Conservation (phyloP, 2,113 vertebrate genomes). For the Rhagologus leucostigma region DNA sequence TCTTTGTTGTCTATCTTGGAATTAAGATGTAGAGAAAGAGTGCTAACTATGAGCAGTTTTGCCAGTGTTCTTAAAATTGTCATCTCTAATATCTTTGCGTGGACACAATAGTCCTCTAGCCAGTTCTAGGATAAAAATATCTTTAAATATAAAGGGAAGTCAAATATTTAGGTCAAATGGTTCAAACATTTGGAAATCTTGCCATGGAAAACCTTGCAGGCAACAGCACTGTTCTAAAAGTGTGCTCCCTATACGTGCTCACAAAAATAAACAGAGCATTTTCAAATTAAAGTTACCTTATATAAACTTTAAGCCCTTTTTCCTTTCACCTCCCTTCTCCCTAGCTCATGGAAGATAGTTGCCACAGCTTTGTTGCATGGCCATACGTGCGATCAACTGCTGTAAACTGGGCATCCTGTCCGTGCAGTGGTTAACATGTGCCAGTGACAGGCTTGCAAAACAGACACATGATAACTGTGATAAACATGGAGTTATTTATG, state of each 20-base stretch:
- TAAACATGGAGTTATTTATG: conserved; percentile 63
- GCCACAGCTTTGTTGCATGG: neutral
- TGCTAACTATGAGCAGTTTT: neutral
- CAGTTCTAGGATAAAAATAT: neutral
- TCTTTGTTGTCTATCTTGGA: neutral
- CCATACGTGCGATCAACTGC: neutral
- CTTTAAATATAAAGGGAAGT: neutral
- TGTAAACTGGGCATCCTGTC: neutral
- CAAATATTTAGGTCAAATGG: neutral
- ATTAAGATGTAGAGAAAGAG: neutral
- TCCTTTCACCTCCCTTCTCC: neutral
- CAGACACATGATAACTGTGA: conserved; percentile 51
- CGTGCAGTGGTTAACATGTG: conserved; percentile 40
- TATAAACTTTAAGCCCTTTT: neutral
- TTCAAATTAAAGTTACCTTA: neutral
- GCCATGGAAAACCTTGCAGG: neutral
- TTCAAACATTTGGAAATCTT: neutral
- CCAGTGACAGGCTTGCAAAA: conserved; percentile 37
- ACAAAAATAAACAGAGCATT: neutral
- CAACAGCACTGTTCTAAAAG: neutral
- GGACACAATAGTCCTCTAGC: neutral
- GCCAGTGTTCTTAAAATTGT: neutral
- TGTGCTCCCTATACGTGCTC: neutral
- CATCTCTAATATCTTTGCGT: neutral
- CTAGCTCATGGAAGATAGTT: neutral